phyloP scores from a whole-genome alignment of 2,113 vertebrate genomes.

The Epinephelus fuscoguttatus region DNA sequence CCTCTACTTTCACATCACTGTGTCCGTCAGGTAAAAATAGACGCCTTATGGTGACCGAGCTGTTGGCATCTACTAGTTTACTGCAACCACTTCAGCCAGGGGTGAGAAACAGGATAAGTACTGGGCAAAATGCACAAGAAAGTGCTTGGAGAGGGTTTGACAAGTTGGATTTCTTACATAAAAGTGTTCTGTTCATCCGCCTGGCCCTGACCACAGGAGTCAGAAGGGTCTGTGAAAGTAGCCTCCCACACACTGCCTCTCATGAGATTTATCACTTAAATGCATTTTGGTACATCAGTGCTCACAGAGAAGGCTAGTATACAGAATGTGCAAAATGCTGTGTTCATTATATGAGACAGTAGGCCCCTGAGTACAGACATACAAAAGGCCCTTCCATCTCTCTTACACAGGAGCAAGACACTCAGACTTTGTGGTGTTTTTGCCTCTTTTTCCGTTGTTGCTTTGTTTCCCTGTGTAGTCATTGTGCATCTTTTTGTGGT shows the following conservation, averaged over 20 bases:
- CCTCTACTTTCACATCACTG: constrained; percentile 50
- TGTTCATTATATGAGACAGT: constrained; percentile 4
- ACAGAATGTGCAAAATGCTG: constrained; percentile 34
- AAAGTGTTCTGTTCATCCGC: constrained; percentile 63
- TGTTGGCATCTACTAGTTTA: constrained; percentile 32
- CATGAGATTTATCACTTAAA: constrained; percentile 62
- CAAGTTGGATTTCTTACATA: constrained; percentile 44
- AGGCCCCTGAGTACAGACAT: too few species aligned
- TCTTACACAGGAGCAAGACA: too few species aligned
- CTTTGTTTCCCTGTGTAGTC: too few species aligned
- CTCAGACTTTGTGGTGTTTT: too few species aligned
- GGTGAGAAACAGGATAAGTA: constrained; percentile 60
- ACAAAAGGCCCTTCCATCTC: too few species aligned
- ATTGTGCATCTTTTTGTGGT: too few species aligned
- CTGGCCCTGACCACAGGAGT: constrained; percentile 73
- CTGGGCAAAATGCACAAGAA: constrained; percentile 54
- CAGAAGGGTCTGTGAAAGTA: constrained; percentile 74
- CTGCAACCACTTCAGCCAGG: constrained; percentile 27
- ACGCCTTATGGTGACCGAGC: constrained; percentile 28
- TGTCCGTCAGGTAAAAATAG: constrained; percentile 65
- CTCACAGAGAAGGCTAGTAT: constrained; percentile 26
- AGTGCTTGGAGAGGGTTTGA: constrained; percentile 44
- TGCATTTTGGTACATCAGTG: constrained; percentile 42
- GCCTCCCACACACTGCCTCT: constrained; percentile 72
- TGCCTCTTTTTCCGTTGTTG: too few species aligned